Evolutionary conservation across 2,113 vertebrate species (phyloP), one percentile per base, ranked within the genome.

Genomic region (Cephalopholis sonnerati): DNA sequence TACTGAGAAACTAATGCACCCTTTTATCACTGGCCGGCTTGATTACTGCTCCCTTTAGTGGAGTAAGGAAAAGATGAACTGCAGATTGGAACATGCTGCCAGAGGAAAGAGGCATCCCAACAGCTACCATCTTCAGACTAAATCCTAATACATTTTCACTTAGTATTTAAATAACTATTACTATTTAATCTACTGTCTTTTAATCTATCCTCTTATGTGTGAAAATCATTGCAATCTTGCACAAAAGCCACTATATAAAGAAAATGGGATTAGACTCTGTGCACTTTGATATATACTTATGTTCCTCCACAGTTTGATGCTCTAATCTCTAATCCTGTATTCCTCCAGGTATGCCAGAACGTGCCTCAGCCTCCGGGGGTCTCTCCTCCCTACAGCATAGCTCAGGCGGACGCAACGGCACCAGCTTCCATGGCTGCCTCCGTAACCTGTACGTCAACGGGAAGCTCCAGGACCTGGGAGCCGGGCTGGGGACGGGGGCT

Each of bases 341-440:
- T 59, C 20, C 24, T 85, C 3, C 90, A 99, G 98, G 98, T 17
- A 96, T 99, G 96, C 98, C 98, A 5, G 94, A 96, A 73, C 97
- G 87, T 1, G 84, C 81, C 9, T 89, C 91, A 0, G 54, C 63
- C 20, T 89, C 92, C 0, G 91, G 93, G 0, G 90, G 92, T 17
- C 90, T 97, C 10, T 97, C 97, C 0, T 95, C 97, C 0, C 83
- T 98, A 77, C 98, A 96, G 79, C 97, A 98, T 48, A 94, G 96
- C 20, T 95, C 97, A 0, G 96, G 96, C 2, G 97, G 96, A 7
- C 96, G 96, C 64, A 99, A 99, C 0, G 97, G 97, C 83, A 98
- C 97, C 20, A 98, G 97, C 85, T 99, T 99, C 92, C 98, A 97
- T 0, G 98, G 98, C 50, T 99, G 98, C 86, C 96, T 99, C 73